Evolutionary conservation across 2,888 invertebrate species (phyloP), one percentile per base, ranked within the genome.

Genomic region (Thecocarcelia acutangulata): DNA sequence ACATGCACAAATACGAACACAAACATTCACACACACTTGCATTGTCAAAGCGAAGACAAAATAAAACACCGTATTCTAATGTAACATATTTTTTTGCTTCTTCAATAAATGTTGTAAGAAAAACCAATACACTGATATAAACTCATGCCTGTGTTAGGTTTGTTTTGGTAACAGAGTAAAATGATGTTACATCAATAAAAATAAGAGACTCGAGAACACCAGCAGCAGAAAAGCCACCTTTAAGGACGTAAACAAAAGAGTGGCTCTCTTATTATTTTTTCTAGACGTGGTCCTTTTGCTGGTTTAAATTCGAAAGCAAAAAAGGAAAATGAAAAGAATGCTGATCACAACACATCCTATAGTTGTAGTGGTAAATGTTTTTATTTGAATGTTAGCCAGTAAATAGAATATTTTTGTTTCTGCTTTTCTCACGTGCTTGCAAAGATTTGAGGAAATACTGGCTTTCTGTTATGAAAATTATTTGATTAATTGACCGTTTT

Each of bases 131-230:
- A 59, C n/a, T 28, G 8, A 24, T n/a, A 24, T n/a, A 56, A 37
- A 42, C 33, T 50, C 37, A 46, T 24, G 50, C 33, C 19, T 12
- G 12, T 11, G 15, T 6, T 42, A 73, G 46, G 40, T 79, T 72
- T 66, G 58, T 79, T 64, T 78, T 70, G 46, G 58, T 77, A 61
- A 61, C 68, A 75, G 70, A 79, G 66, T 19, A 56, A 69, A 63
- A 54, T 61, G 69, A 66, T 74, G 74, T 77, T 77, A 63, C 69
- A 77, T 69, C 69, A 68, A 75, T 68, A 58, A 37, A 72, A 50
- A 72, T 63, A 58, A 68, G 44, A 63, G 76, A 56, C 63, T 37
- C 50, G 69, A 76, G 74, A 42, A 75, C 44, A 64, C 37, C 50
- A 73, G 44, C 50, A 73, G 44, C 61, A 54, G 44, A 72, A 64